These are phyloP conservation scores for Nipponacmea schrenckii DNA, from an alignment of 2,888 invertebrate species.

Conservation along the genomic window DNA sequence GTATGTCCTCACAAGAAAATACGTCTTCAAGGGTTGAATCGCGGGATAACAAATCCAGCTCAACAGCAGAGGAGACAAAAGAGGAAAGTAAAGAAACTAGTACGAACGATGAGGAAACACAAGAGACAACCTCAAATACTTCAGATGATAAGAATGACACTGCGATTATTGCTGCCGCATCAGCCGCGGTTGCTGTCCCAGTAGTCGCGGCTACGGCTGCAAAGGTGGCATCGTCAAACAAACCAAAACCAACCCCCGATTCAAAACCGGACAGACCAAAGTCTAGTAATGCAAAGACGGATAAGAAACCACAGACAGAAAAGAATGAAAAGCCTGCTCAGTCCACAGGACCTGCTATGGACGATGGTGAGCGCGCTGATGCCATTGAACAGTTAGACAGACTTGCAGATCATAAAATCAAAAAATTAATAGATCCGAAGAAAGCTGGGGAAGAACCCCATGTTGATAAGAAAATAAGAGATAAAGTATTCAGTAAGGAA, in stretches of 20 bases:
- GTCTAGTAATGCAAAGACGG: not conserved
- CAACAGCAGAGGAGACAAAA: not conserved
- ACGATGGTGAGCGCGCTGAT: constrained; percentile 11
- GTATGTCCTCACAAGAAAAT: too few species aligned
- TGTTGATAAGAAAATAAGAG: constrained; percentile 17
- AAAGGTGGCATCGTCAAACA: not conserved
- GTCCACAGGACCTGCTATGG: not conserved
- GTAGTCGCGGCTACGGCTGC: not conserved
- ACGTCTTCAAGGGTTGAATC: too few species aligned
- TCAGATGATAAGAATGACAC: not conserved
- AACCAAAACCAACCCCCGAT: not conserved
- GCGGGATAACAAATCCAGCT: not conserved
- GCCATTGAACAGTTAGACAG: constrained; percentile 25
- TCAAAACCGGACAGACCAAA: not conserved
- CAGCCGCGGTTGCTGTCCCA: not conserved
- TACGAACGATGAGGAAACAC: not conserved
- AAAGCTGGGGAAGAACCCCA: constrained; percentile 15
- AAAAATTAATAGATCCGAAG: constrained; percentile 21
- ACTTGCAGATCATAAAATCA: constrained; percentile 27
- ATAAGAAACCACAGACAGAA: not conserved
- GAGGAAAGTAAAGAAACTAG: not conserved
- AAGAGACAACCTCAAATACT: not conserved
- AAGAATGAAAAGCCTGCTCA: not conserved
- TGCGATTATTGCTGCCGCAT: not conserved
- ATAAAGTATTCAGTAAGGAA: constrained; percentile 25